These are phyloP conservation scores for Eptesicus fuscus DNA, from an alignment of 2,113 vertebrate species.

Conservation along the genomic window DNA sequence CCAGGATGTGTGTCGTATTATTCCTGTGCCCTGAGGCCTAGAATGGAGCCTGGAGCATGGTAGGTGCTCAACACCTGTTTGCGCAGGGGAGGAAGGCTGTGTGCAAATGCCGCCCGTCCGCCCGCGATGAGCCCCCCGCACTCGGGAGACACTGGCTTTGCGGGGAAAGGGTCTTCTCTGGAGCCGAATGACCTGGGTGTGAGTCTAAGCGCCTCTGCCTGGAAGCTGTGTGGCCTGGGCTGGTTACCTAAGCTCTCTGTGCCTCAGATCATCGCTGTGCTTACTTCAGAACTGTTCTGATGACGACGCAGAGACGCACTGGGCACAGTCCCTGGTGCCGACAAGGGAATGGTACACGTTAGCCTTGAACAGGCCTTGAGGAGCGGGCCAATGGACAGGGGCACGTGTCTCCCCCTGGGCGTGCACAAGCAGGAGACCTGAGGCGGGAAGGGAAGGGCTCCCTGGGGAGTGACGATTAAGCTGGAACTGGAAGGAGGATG, in stretches of 20 bases:
- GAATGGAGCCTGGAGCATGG: background rate
- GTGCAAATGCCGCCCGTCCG: too few species aligned
- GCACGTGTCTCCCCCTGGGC: background rate
- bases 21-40: background rate
- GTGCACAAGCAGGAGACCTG: background rate
- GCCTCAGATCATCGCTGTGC: background rate
- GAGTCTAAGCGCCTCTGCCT: fast-evolving
- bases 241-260: background rate
- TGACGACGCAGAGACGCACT: fast-evolving
- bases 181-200: too few species aligned
- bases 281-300: background rate
- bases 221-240: background rate
- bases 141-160: fast-evolving
- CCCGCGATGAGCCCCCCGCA: background rate
- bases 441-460: background rate
- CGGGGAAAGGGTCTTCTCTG: background rate
- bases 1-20: background rate
- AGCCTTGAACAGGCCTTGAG: background rate
- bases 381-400: fast-evolving
- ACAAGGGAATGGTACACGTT: fast-evolving
- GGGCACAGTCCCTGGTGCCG: fast-evolving
- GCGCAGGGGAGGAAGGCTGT: background rate
- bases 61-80: background rate
- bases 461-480: background rate
- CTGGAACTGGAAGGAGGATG: background rate